Evolutionary conservation across 2,888 invertebrate species (phyloP).

Genomic region (Phyllotreta cruciferae): DNA sequence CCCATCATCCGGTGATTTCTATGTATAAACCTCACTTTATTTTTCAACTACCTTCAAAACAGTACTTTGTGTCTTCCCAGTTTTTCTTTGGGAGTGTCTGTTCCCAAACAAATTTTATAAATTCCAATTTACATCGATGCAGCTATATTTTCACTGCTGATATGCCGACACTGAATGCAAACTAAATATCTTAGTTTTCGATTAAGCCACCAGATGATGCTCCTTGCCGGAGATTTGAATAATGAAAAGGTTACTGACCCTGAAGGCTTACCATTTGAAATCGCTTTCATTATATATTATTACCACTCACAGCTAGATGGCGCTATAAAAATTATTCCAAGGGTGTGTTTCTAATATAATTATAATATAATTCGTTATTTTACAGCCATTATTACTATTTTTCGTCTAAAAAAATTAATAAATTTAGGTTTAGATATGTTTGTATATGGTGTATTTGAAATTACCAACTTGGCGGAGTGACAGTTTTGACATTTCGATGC

Average conservation of each 20-base stretch:
- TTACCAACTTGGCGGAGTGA: too few species aligned
- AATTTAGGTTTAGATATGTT: too few species aligned
- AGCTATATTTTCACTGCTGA: slow-evolving; percentile 48
- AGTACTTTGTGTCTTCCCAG: slow-evolving; percentile 47
- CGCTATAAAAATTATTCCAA: background rate
- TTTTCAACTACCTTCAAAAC: slow-evolving; percentile 50
- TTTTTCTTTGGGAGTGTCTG: slow-evolving; percentile 54
- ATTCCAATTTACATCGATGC: slow-evolving; percentile 51
- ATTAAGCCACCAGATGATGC: slow-evolving; percentile 46
- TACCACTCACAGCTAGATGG: slow-evolving; percentile 5
- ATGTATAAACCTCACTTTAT: slow-evolving; percentile 48
- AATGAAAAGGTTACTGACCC: slow-evolving; percentile 30
- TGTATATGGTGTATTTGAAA: too few species aligned
- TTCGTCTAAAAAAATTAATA: too few species aligned
- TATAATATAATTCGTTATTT: too few species aligned
- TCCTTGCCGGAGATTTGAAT: slow-evolving; percentile 25
- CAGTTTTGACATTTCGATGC: too few species aligned
- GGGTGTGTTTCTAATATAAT: background rate
- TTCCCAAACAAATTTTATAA: slow-evolving; percentile 51
- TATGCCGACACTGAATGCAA: slow-evolving; percentile 44
- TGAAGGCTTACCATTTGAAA: slow-evolving; percentile 2
- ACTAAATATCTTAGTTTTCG: slow-evolving; percentile 42
- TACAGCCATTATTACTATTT: too few species aligned
- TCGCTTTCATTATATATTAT: background rate
- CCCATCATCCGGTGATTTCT: slow-evolving; percentile 44